Conservation (phyloP, 1,140 invertebrate genomes). For the Papilio helenus region DNA sequence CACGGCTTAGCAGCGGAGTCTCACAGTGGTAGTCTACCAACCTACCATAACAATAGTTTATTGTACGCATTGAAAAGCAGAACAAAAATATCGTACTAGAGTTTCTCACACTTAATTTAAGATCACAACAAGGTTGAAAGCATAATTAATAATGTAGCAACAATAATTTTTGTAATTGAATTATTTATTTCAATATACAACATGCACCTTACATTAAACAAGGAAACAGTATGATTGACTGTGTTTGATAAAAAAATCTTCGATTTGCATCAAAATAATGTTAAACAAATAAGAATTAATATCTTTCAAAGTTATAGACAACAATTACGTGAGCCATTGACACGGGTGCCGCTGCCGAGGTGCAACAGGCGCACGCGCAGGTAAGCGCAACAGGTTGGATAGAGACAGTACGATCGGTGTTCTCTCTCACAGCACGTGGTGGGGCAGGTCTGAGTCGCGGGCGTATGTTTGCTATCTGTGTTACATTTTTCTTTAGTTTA, state of each 20-base stretch:
- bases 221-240: background rate
- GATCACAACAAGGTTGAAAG: conserved; percentile 19
- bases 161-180: background rate
- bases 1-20: conserved; percentile 50
- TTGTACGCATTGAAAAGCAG: conserved; percentile 68
- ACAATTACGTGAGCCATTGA: conserved; percentile 78
- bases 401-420: conserved; percentile 48
- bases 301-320: conserved; percentile 58
- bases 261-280: background rate
- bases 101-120: conserved; percentile 40
- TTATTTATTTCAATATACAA: background rate
- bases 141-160: background rate
- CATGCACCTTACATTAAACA: background rate
- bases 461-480: conserved; percentile 71
- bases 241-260: background rate
- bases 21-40: conserved; percentile 43
- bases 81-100: conserved; percentile 63
- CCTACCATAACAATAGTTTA: conserved; percentile 59
- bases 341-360: conserved; percentile 74
- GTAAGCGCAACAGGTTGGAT: conserved; percentile 61
- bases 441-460: conserved; percentile 67
- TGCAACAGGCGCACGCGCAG: conserved; percentile 74
- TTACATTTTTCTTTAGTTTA: conserved; percentile 82
- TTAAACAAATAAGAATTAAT: background rate
- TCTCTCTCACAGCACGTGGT: conserved; percentile 74